A percentile compares a stretch with the other conserved stretches of the same genome.
Evolutionary conservation across 2,888 invertebrate species (phyloP).

Genomic region (Apotomis turbidana): DNA sequence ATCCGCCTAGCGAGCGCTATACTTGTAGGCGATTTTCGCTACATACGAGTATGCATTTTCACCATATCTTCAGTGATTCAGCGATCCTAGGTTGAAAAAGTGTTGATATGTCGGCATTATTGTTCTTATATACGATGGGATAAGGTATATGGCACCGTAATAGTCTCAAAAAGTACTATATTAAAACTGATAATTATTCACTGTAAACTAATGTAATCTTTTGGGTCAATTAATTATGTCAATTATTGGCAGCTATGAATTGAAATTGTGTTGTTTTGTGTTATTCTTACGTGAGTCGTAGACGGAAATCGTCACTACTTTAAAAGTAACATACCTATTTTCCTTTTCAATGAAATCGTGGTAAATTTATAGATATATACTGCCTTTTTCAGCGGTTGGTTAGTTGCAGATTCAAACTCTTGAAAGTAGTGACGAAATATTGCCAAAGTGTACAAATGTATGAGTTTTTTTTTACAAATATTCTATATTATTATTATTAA

Average conservation of each 20-base stretch:
- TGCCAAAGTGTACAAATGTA: constrained; percentile 22
- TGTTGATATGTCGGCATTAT: too few species aligned
- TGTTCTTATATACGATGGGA: background rate
- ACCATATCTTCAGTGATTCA: too few species aligned
- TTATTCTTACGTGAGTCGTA: background rate
- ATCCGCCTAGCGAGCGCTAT: too few species aligned
- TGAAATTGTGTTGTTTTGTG: background rate
- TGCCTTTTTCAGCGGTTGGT: too few species aligned
- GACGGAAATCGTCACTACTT: background rate
- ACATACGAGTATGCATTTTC: too few species aligned
- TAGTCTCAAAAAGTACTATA: background rate
- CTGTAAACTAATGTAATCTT: background rate
- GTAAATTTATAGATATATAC: too few species aligned
- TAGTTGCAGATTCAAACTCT: too few species aligned
- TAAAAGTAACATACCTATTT: too few species aligned
- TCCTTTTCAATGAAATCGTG: too few species aligned
- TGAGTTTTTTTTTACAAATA: background rate
- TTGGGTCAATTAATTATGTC: background rate
- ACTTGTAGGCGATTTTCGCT: too few species aligned
- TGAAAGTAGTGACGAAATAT: background rate
- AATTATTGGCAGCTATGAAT: constrained; percentile 16
- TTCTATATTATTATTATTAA: background rate
- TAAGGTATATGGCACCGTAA: background rate
- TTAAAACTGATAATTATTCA: background rate
- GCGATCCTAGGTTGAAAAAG: too few species aligned